Evolutionary conservation across 2,888 invertebrate genomes (phyloP).

Genomic region (Meteorus colon): DNA sequence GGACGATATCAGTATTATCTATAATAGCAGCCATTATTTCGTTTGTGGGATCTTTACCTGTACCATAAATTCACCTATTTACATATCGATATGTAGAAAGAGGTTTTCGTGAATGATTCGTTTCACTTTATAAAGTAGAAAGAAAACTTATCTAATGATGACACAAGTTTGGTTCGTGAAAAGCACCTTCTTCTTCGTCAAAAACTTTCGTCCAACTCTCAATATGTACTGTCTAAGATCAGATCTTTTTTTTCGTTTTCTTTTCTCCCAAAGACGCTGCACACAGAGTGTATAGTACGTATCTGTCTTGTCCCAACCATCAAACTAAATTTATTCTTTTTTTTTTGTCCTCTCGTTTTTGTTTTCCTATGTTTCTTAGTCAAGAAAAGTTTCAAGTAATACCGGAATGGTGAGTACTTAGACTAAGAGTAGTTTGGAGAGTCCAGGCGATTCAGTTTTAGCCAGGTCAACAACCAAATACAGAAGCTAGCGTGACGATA

Average conservation of each 20-base stretch:
- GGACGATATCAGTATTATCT: not conserved
- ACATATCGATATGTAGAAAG: not conserved
- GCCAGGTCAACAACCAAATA: not conserved
- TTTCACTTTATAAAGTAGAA: not conserved
- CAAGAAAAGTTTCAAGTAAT: constrained; percentile 1
- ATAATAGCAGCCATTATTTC: not conserved
- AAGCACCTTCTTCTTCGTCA: not conserved
- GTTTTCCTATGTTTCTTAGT: not conserved
- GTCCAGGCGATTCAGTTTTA: constrained; percentile 35
- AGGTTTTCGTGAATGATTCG: not conserved
- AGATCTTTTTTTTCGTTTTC: not conserved
- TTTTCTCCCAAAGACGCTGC: not conserved
- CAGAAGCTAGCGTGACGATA: not conserved
- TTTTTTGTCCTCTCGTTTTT: not conserved
- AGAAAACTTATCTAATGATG: not conserved
- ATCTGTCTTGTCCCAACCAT: constrained; percentile 11
- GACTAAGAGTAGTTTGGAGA: constrained; percentile 40
- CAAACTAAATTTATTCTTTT: not conserved
- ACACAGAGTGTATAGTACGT: not conserved
- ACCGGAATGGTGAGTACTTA: constrained; percentile 17
- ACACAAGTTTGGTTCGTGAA: not conserved
- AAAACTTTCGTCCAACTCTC: constrained; percentile 22
- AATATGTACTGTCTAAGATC: constrained; percentile 20
- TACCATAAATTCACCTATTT: not conserved
- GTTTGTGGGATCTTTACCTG: not conserved